A percentile compares a stretch with the other conserved stretches of the same genome.
Conservation (phyloP, 2,113 vertebrate species). For the Lophotis ruficrista region DNA sequence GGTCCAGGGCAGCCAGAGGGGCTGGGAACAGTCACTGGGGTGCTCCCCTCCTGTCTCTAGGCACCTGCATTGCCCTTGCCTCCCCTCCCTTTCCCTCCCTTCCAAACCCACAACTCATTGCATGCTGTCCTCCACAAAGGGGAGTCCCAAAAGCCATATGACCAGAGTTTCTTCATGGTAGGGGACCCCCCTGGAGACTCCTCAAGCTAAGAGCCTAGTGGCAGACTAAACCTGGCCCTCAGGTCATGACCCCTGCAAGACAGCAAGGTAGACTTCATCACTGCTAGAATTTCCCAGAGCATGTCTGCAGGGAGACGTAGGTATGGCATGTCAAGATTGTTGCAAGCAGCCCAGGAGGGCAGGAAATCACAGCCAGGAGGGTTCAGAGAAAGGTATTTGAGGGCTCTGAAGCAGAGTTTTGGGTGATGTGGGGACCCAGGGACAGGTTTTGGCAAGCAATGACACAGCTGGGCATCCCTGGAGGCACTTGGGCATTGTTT, state of each 20-base stretch:
- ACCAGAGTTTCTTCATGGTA: neutral
- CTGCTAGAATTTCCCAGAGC: neutral
- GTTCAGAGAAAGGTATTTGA: neutral
- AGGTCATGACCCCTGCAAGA: neutral
- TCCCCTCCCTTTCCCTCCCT: neutral
- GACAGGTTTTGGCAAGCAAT: neutral
- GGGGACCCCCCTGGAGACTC: neutral
- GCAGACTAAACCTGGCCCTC: neutral
- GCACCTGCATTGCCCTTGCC: neutral
- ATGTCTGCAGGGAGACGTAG: neutral
- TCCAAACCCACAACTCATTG: neutral
- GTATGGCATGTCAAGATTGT: neutral
- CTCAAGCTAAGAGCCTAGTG: neutral
- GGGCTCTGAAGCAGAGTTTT: neutral
- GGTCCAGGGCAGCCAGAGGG: neutral
- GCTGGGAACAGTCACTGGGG: neutral
- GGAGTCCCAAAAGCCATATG: neutral
- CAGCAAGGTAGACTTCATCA: neutral
- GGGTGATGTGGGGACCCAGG: neutral
- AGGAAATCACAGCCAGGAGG: neutral
- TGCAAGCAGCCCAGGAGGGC: neutral
- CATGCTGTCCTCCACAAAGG: neutral
- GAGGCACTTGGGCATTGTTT: neutral
- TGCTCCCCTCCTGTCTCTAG: neutral
- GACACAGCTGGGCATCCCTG: neutral